These are phyloP conservation scores for Leptopilina syphax DNA, from an alignment of 2,888 invertebrate species.

Conservation along the genomic window DNA sequence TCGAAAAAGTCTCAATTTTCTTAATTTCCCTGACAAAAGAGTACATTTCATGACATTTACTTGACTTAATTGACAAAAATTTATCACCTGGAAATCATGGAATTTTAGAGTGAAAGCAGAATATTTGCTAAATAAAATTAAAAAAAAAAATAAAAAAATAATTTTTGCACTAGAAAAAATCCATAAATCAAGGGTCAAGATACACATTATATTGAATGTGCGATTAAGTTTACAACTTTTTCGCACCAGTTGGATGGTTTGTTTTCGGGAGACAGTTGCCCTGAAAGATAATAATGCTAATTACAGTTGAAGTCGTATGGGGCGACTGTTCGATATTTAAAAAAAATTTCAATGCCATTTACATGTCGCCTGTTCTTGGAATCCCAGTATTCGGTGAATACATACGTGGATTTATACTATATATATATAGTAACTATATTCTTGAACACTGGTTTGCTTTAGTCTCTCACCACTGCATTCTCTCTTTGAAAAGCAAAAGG, in stretches of 20 bases:
- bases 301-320: slow-evolving; percentile 60
- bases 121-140: no score
- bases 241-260: slow-evolving; percentile 45
- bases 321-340: slow-evolving; percentile 61
- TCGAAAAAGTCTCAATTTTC: no score
- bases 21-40: no score
- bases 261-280: slow-evolving; percentile 54
- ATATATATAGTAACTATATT: background rate
- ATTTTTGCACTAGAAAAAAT: no score
- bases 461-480: slow-evolving; percentile 39
- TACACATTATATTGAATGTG: slow-evolving; percentile 6
- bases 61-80: no score
- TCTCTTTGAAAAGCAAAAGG: slow-evolving; percentile 43
- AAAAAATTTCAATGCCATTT: slow-evolving; percentile 67
- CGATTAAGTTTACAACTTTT: slow-evolving; percentile 58
- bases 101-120: no score
- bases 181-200: no score
- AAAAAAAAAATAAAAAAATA: no score
- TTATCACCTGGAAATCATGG: no score
- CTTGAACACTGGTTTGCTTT: background rate
- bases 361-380: slow-evolving; percentile 66
- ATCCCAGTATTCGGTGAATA: slow-evolving; percentile 57
- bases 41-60: no score
- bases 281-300: slow-evolving; percentile 67
- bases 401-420: slow-evolving; percentile 10